Conservation (phyloP, 2,797 vertebrate species). For the Halcyon smyrnensis region DNA sequence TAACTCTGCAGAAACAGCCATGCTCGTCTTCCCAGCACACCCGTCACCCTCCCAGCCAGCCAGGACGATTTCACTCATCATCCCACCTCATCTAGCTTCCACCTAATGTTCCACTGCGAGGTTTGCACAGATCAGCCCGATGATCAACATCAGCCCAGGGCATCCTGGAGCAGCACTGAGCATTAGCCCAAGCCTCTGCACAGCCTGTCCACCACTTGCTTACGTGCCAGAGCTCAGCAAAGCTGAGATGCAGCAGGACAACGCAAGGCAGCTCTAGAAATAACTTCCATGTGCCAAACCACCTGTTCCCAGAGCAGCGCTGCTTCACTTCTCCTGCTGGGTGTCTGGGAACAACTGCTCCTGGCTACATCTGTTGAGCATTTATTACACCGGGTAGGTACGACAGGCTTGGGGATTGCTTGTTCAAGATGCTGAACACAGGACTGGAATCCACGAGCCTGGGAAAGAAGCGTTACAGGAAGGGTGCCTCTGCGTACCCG, state of each 20-base stretch:
- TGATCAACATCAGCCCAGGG: neutral
- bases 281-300: conserved; percentile 52
- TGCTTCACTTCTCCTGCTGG: neutral
- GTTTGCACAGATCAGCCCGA: neutral
- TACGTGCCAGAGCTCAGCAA: neutral
- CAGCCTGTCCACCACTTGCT: rapidly evolving
- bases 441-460: neutral
- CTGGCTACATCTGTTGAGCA: conserved; percentile 17
- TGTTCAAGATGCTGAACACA: neutral
- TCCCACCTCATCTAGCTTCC: neutral
- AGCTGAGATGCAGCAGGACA: neutral
- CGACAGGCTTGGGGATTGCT: neutral
- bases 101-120: neutral
- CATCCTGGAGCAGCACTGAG: neutral
- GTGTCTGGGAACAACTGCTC: conserved; percentile 24
- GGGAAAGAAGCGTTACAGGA: neutral
- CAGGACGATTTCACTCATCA: neutral
- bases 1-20: neutral
- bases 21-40: neutral
- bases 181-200: neutral
- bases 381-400: neutral
- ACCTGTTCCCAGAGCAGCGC: conserved; percentile 49
- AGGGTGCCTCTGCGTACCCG: neutral
- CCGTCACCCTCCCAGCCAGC: neutral
- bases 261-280: conserved; percentile 33